Base-by-base conservation (phyloP, 2,113 vertebrate genomes). In the Ailuropoda melanoleuca region DNA sequence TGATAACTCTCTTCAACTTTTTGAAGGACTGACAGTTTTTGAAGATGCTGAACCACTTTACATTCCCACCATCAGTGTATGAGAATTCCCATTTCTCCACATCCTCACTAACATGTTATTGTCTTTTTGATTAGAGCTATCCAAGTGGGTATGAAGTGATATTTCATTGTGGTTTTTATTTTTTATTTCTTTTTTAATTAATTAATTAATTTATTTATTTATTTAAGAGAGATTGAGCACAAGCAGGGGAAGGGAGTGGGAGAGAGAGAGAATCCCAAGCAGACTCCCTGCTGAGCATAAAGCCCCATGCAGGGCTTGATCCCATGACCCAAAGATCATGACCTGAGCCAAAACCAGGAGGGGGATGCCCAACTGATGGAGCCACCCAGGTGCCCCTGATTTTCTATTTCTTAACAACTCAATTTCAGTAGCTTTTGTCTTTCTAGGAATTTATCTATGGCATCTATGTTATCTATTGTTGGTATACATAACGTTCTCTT, bases 21-120 rank as follows among this genome's bases (percentile, higher is more conserved):
- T 78, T 91, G 70, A 86, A 86, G 34, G 60, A 90, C 31, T 78
- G 88, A 87, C 53, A 80, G 55, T 80, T 80, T 95, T 81, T 62
- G n/a, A 92, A 37, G 55, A n/a, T 82, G 26, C 60, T 43, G 29
- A 56, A 21, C 85, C 17, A 82, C 48, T 72, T 64, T 88, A 64
- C 83, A 82, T 74, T 74, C 18, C n/a, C 55, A 88, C 1, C 29
- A 88, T 46, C 55, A 82, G 7, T 56, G 17, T 37, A 55, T 62
- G 56, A 88, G 26, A 12, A 37, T 75, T 74, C 17, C 39, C 17
- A 3, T 62, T 88, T 62, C 55, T 72, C 64, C 53, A 87, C 46
- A 81, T 96, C 55, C 17, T 95, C 14, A 53, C 43, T 87, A 53
- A 81, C 46, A 62, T 14, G 21, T 74, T 62, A 82, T 46, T 46